Evolutionary conservation across 2,113 vertebrate genomes (phyloP).

Genomic region (Gadus macrocephalus): DNA sequence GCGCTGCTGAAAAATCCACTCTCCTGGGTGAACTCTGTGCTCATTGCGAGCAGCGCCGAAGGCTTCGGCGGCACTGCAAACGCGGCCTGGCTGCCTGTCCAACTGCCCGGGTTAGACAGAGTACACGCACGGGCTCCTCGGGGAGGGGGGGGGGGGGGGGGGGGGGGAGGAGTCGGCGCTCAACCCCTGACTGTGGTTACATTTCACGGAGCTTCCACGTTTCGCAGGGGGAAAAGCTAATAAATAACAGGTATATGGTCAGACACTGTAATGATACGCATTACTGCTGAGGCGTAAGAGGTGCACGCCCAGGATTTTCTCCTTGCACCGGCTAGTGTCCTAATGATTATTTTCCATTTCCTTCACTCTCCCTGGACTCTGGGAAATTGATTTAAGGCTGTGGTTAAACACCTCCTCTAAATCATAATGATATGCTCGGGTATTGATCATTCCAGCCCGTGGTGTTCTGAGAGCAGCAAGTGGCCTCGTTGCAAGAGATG

Average conservation of each 20-base stretch:
- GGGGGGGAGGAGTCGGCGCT: constrained; percentile 5
- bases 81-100: constrained; percentile 28
- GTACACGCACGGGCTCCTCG: constrained; percentile 8
- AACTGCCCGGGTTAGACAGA: neutral
- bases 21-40: constrained; percentile 33
- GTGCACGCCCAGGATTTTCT: constrained; percentile 44
- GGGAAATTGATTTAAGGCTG: constrained; percentile 57
- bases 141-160: no score
- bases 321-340: constrained; percentile 27
- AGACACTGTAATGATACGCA: constrained; percentile 5
- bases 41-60: constrained; percentile 16
- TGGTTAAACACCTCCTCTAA: constrained; percentile 66
- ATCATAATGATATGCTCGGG: constrained; percentile 64
- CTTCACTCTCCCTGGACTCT: constrained; percentile 25
- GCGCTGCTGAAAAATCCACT: constrained; percentile 33
- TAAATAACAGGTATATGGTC: neutral
- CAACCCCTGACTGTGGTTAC: constrained; percentile 11
- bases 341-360: constrained; percentile 32
- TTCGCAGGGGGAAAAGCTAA: constrained; percentile 17
- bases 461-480: constrained; percentile 46
- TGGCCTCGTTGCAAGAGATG: constrained; percentile 45
- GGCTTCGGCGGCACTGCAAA: constrained; percentile 26
- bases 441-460: constrained; percentile 59
- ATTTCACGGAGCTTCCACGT: neutral
- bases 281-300: constrained; percentile 42